These are phyloP conservation scores for Hyla sarda DNA, from an alignment of 2,113 vertebrate species.

Conservation along the genomic window DNA sequence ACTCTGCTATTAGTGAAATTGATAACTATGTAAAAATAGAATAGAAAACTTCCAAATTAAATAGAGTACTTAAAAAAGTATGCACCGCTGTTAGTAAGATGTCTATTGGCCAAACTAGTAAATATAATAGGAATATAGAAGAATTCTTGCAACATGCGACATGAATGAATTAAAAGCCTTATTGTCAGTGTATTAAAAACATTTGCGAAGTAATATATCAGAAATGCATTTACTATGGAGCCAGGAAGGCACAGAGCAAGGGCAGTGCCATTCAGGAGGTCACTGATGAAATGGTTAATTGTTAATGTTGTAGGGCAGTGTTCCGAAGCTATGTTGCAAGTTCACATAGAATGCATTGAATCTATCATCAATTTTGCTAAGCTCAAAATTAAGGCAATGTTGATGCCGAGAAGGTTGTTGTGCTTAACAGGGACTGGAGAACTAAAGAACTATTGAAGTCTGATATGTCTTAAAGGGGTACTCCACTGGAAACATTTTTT, in stretches of 20 bases:
- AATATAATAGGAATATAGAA: not conserved
- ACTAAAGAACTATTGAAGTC: not conserved
- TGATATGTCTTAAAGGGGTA: too few relatives aligned
- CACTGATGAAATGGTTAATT: constrained; percentile 4
- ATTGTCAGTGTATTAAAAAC: constrained; percentile 5
- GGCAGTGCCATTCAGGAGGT: not conserved
- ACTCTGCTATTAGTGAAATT: constrained; percentile 56
- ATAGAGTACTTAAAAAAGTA: constrained; percentile 22
- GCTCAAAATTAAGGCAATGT: not conserved
- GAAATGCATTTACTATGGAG: not conserved
- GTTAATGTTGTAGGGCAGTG: not conserved
- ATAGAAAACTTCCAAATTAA: constrained; percentile 37
- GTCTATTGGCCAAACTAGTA: constrained; percentile 20
- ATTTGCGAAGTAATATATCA: constrained; percentile 2
- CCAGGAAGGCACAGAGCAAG: not conserved
- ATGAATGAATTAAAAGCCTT: not conserved
- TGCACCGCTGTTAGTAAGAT: not conserved
- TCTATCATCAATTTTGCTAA: not conserved
- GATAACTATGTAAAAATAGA: constrained; percentile 60
- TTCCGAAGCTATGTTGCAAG: not conserved
- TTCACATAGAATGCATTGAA: not conserved
- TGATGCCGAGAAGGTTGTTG: not conserved
- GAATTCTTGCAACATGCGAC: not conserved
- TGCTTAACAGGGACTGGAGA: not conserved
- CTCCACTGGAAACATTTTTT: too few relatives aligned